These are phyloP conservation scores for Nyctibius grandis DNA, from an alignment of 2,797 vertebrate genomes.

Conservation along the genomic window DNA sequence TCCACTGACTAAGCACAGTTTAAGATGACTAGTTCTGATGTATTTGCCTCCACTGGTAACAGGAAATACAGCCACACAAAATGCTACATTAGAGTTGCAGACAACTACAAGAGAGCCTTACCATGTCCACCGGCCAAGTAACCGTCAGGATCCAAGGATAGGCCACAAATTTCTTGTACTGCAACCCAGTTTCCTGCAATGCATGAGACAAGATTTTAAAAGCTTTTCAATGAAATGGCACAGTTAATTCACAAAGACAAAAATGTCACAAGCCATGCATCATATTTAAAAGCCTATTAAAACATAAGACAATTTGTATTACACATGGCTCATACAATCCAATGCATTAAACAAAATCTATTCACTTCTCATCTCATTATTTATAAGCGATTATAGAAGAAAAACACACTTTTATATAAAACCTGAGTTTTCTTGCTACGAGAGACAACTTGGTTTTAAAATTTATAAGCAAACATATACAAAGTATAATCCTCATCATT, in stretches of 20 bases:
- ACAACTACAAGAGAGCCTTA: constrained; percentile 41
- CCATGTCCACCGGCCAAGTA: constrained; percentile 89
- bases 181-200: constrained; percentile 82
- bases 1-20: neutral
- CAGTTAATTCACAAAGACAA: neutral
- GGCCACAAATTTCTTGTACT: constrained; percentile 92
- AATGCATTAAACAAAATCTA: neutral
- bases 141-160: constrained; percentile 95
- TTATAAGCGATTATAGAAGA: neutral
- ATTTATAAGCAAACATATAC: neutral
- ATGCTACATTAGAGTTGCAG: neutral
- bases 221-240: neutral
- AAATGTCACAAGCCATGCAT: neutral
- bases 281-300: neutral
- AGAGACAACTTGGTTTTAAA: neutral
- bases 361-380: neutral
- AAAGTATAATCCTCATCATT: neutral
- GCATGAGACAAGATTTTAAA: neutral
- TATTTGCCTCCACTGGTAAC: neutral
- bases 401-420: neutral
- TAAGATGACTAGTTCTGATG: neutral
- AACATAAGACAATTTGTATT: neutral
- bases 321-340: neutral
- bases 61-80: neutral
- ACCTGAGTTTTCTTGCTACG: neutral